Evolutionary conservation across 2,797 vertebrate species (phyloP), one percentile per base, ranked within the genome.

Genomic region (Clarias laeviceps): DNA sequence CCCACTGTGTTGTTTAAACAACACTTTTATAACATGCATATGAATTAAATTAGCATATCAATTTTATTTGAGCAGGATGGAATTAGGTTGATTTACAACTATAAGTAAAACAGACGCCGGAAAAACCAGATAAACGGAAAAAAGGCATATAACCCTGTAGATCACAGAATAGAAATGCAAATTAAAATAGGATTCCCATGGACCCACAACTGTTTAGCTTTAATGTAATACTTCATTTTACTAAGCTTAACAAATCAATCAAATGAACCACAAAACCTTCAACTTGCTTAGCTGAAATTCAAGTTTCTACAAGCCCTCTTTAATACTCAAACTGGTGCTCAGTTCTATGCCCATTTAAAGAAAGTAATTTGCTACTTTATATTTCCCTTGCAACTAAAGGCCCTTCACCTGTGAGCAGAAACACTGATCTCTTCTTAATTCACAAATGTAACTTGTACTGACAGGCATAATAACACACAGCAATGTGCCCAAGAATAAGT

Each of bases 1-100:
- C 40, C 7, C 37, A 29, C 50, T 22, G 22, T 59, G 24, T 57
- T 22, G 24, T 79, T 4, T n/a, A 20, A 32, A 78, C 56, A 62
- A 78, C 5, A 17, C 76, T n/a, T 37, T 12, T 70, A 68, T 34
- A 68, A 34, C 18, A 6, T 34, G 29, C 20, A 24, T n/a, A 15
- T n/a, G 15, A 27, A 73, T 72, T 50, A 15, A 27, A 73, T n/a
- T 45, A 50, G 12, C 1, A n/a, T 12, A 72, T 1, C 37, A 72
- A n/a, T 45, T n/a, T 70, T 9, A 70, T 70, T 72, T 14, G 37
- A 45, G 20, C 22, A 40, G 37, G 20, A 61, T 37, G 4, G 32
- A 78, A 61, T 90, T 91, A 87, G 86, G 59, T 73, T 80, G 20
- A 8, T 61, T 84, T 69, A 68, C 29, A 61, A 20, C 68, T 34